Evolutionary conservation across 2,888 invertebrate species (phyloP), one percentile per base, ranked within the genome.

Genomic region (Campaea margaritaria): DNA sequence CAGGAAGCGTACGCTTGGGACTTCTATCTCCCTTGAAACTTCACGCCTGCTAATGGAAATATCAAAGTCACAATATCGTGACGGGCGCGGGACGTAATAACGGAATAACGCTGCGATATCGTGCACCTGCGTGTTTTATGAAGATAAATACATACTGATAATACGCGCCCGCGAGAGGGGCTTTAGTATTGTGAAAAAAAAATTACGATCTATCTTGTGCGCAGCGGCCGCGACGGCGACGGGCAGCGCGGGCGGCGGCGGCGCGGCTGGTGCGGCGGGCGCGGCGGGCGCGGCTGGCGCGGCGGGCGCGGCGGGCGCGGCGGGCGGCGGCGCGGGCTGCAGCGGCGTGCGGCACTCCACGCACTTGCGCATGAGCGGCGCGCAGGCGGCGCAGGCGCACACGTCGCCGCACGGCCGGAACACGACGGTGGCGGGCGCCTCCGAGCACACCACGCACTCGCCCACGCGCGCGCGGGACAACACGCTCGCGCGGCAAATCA

Each of bases 391-490:
- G 93, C 98, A 98, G 15, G 97, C 97, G 91, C 96, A 96, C 95
- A 99, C 97, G 91, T 99, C 98, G 51, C 97, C 96, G 91, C 99
- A 99, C 27, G 99, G 99, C 72, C 97, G 96, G 93, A 98, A 99
- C 82, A 99, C 94, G 55, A 98, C 96, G 15, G 97, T 95, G 21
- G 99, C 97, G 77, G 97, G 96, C 86, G 97, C 97, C 91, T 98
- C 98, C 14, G 98, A 98, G 87, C 99, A 99, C 39, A 99, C 98
- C 70, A 98, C 94, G 89, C 99, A 99, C 91, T 99, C 99, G 86
- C 98, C 98, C 83, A 98, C 97, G 95, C 97, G 92, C 68, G 95
- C 95, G 67, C 98, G 94, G 0, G 95, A 94, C 60, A 94, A 88
- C 56, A 99, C 97, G 48, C 95, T 94, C 73, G 97, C 96, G 60